Evolutionary conservation across 1,140 invertebrate genomes (phyloP), one percentile per base, ranked within the genome.

Genomic region (Atta colombica): DNA sequence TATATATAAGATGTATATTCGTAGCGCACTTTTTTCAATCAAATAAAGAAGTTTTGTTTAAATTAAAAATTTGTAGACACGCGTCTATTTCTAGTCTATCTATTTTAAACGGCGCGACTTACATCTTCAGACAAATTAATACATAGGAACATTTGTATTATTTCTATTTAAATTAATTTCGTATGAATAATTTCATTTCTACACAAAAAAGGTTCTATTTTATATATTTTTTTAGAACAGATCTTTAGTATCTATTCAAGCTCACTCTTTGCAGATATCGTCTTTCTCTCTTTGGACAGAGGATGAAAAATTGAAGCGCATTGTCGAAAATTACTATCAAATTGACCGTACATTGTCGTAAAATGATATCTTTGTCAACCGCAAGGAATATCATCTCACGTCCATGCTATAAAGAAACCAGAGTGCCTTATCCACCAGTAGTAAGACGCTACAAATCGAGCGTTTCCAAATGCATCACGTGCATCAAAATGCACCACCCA

Each of bases 281-380:
- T 28, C 2, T 80, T 35, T 51, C 16, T 49, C 0, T 60, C 31
- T 71, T 28, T 39, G 4, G 16, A 28, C 3, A 28, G 53, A 61
- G 25, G 21, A 21, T 74, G 53, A 82, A 82, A 81, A 72, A 82
- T 39, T 60, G 21, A 45, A 31, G 39, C 53, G 51, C 69, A 74
- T 74, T 74, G 80, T 61, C 68, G 39, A 74, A 72, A 74, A 82
- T 82, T 82, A 82, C 68, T 61, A 60, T 82, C 80, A 74, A 82
- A 82, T 60, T 82, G 80, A 18, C 35, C 31, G 78, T 55, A 35
- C 68, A 31, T 18, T 82, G 53, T 82, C 53, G 39, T 60, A 49
- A 74, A n/a, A 49, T 53, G 25, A 61, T 74, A 49, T 61, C 18
- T 21, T 69, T 53, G 80, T 39, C 80, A 60, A 28, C 53, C 18